These are phyloP conservation scores for Disparrhopalites patrizii DNA, from an alignment of 2,888 invertebrate genomes.

Conservation along the genomic window DNA sequence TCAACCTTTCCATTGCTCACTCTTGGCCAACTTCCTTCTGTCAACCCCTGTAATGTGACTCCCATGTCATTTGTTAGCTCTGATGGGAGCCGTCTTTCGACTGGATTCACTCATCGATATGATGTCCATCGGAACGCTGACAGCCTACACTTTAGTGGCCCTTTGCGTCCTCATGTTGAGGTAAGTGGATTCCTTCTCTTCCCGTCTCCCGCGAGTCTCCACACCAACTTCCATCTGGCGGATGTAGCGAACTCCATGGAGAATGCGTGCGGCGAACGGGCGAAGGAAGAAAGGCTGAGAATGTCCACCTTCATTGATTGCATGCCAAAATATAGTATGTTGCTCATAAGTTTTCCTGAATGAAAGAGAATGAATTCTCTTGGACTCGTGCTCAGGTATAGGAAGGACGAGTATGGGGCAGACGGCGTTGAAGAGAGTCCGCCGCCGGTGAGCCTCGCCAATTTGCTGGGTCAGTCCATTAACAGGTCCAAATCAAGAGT, in stretches of 20 bases:
- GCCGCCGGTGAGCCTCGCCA: not conserved
- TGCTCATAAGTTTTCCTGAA: not conserved
- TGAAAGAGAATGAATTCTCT: no score
- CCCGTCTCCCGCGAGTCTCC: not conserved
- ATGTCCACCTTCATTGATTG: no score
- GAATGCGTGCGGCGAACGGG: conserved; percentile 31
- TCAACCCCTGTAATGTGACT: no score
- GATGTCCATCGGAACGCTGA: conserved; percentile 89
- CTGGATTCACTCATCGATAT: conserved; percentile 87
- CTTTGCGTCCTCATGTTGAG: conserved; percentile 82
- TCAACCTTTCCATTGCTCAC: no score
- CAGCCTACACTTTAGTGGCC: conserved; percentile 89
- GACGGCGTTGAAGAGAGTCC: not conserved
- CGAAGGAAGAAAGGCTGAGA: conserved; percentile 37
- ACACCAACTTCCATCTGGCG: not conserved
- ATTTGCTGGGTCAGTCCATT: not conserved
- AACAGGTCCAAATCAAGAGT: conserved; percentile 3
- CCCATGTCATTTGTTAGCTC: no score
- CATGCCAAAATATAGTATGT: no score
- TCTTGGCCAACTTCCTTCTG: no score
- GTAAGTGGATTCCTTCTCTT: conserved; percentile 53
- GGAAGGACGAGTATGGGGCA: conserved; percentile 8
- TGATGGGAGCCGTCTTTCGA: conserved; percentile 85
- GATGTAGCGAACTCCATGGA: not conserved
- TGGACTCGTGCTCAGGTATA: no score